Base-by-base conservation (phyloP, 1,140 invertebrate genomes). In the Phthorimaea operculella region DNA sequence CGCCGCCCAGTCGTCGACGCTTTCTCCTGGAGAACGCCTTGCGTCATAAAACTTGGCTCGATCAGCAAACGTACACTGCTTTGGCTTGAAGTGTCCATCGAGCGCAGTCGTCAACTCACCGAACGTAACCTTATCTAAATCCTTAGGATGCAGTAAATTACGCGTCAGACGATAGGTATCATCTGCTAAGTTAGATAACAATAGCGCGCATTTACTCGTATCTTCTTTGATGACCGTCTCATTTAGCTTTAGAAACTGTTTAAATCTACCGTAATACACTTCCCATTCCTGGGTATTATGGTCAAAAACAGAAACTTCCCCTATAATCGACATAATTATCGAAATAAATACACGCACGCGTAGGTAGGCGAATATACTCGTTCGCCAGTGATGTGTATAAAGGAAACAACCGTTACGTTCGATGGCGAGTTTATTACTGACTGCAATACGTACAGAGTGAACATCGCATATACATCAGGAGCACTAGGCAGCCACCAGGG, bases 41-140 rank as follows among this genome's bases (percentile, higher is more conserved):
- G 52, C 52, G 17, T 16, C 44, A 18, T 54, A 54, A 14, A 54
- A 54, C n/a, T 47, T 54, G 8, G 15, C 36, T 47, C 52, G 14
- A 18, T 54, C 52, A 16, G 52, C 52, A 18, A 45, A 54, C 17
- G 12, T 21, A 28, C 39, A 18, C 52, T 16, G 16, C 21, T 54
- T 54, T 18, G 39, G 44, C n/a, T 8, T 44, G 9, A 54, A 54
- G 18, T 54, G 52, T 5, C 14, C 8, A 16, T 45, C 18, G n/a
- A 54, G 42, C 9, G 7, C 15, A 5, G 15, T 33, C 1, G 28
- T 18, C 15, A 54, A 16, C 11, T 45, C 42, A 8, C 45, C 52
- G 28, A 45, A 54, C 8, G 14, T 16, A 10, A 33, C 42, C 6
- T 44, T 39, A 21, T 54, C 52, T 10, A 54, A 3, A 21, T 33